Percentiles rank a stretch among this genome's conserved stretches.
Conservation (phyloP, 2,888 invertebrate species). For the Boloria selene region DNA sequence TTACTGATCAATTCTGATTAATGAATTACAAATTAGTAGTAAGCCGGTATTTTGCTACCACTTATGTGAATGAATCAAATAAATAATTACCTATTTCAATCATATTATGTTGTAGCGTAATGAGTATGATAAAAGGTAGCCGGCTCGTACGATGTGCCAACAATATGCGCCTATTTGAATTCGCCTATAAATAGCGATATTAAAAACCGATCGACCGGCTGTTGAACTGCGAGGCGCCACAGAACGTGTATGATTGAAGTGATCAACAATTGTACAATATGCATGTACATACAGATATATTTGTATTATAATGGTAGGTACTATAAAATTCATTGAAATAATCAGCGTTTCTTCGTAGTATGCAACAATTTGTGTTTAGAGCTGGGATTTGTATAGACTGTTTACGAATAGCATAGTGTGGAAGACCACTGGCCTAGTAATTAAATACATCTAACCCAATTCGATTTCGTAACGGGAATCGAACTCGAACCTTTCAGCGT, state of each 20-base stretch:
- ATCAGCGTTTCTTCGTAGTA: no score
- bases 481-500: no score
- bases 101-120: conserved; percentile 17
- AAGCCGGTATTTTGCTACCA: neutral
- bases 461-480: no score
- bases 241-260: conserved; percentile 20
- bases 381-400: no score
- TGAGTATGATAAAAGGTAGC: conserved; percentile 32
- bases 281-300: neutral
- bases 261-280: conserved; percentile 11
- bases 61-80: neutral
- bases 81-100: neutral
- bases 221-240: conserved; percentile 62
- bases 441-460: no score
- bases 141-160: conserved; percentile 48
- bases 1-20: no score
- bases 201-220: conserved; percentile 59
- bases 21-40: no score
- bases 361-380: no score
- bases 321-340: no score
- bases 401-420: no score
- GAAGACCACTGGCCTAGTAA: no score
- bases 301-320: no score
- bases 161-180: conserved; percentile 53
- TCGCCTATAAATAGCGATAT: conserved; percentile 63